Conservation (phyloP, 2,113 vertebrate species). For the Ceyx cyanopectus region DNA sequence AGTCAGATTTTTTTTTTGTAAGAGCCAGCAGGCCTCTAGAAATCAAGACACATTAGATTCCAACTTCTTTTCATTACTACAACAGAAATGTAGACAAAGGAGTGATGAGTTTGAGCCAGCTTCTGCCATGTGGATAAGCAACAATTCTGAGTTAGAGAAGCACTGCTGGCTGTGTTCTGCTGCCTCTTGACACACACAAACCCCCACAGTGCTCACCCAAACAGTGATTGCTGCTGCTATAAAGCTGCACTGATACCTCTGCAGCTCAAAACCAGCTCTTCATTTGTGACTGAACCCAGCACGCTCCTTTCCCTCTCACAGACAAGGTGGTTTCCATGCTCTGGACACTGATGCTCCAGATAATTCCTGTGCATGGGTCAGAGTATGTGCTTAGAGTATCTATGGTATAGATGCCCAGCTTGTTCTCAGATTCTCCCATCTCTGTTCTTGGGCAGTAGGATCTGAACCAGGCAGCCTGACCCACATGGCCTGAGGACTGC, state of each 20-base stretch:
- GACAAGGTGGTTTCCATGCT: rapidly evolving
- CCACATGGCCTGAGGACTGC: rapidly evolving
- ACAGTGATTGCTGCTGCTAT: not conserved
- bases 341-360: rapidly evolving
- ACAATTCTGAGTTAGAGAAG: not conserved
- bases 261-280: not conserved
- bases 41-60: not conserved
- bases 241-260: not conserved
- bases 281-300: not conserved
- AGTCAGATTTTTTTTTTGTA: not conserved
- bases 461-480: not conserved
- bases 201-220: rapidly evolving
- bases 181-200: not conserved
- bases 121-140: not conserved
- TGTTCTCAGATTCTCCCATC: not conserved
- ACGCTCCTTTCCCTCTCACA: rapidly evolving
- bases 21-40: not conserved
- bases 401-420: rapidly evolving
- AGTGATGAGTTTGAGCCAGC: not conserved
- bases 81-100: not conserved
- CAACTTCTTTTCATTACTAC: not conserved
- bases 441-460: not conserved
- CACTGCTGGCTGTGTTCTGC: not conserved
- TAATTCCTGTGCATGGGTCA: not conserved
- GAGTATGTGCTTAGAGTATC: not conserved